Percentiles rank a stretch among this genome's conserved stretches.
phyloP scores from a whole-genome alignment of 1,140 invertebrate species.

The Drosophila arizonae region DNA sequence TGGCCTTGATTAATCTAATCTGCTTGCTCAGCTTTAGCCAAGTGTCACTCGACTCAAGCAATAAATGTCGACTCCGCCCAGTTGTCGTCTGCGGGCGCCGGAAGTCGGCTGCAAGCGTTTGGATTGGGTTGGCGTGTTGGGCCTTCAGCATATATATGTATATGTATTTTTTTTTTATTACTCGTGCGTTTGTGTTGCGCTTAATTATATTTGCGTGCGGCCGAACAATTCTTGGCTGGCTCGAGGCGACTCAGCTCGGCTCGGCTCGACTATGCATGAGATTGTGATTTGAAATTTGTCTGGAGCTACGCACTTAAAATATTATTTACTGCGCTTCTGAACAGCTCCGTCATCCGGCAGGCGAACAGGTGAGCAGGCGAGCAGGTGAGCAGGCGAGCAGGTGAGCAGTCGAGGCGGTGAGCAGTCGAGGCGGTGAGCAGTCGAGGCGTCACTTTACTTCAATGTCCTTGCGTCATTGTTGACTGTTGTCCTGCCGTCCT shows the following conservation, averaged over 20 bases:
- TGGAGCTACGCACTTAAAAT: constrained; percentile 36
- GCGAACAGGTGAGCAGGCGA: too few species aligned
- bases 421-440: too few species aligned
- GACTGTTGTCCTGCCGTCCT: constrained; percentile 44
- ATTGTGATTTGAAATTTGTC: constrained; percentile 22
- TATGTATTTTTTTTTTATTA: constrained; percentile 57
- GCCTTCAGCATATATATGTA: not conserved
- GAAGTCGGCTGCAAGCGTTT: constrained; percentile 39
- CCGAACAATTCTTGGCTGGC: constrained; percentile 45
- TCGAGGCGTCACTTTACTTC: constrained; percentile 34
- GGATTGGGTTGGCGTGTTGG: constrained; percentile 51
- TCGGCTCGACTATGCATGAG: constrained; percentile 20
- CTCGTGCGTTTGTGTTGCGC: constrained; percentile 57
- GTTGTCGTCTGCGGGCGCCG: constrained; percentile 51
- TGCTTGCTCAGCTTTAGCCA: constrained; percentile 3
- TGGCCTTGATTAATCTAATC: constrained; percentile 11
- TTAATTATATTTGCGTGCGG: constrained; percentile 77
- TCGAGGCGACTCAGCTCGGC: constrained; percentile 1
- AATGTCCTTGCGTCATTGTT: constrained; percentile 42
- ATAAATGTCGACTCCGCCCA: constrained; percentile 17
- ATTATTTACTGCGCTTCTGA: constrained; percentile 26
- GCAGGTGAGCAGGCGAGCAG: not conserved
- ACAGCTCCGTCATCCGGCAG: constrained; percentile 4
- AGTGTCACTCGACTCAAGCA: constrained; percentile 17
- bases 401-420: not conserved